phyloP scores from a whole-genome alignment of 2,888 invertebrate genomes.

The Steinernema hermaphroditum region DNA sequence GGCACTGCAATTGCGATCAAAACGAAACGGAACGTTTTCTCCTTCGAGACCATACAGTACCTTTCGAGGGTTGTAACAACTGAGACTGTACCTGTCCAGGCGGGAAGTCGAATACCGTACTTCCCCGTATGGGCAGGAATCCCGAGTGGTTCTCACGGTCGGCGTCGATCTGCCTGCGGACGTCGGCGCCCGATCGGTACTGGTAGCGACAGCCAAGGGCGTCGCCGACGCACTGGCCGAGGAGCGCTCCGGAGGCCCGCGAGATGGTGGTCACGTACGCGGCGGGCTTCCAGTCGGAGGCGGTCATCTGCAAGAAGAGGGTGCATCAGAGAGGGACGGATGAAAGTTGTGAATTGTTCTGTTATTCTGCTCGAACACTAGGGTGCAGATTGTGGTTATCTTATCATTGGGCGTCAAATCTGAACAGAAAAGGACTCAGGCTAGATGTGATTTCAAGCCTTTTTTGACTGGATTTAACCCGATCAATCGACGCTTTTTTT shows the following conservation, averaged over 20 bases:
- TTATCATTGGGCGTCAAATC: too few relatives aligned
- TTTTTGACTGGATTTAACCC: too few relatives aligned
- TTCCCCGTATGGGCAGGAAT: conserved; percentile 37
- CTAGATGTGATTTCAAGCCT: too few relatives aligned
- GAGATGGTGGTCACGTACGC: background rate
- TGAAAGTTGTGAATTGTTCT: too few relatives aligned
- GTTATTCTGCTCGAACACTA: too few relatives aligned
- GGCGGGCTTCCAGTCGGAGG: conserved; percentile 1
- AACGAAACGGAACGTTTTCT: too few relatives aligned
- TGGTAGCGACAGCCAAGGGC: conserved; percentile 37
- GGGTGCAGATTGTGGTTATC: too few relatives aligned
- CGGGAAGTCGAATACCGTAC: conserved; percentile 38
- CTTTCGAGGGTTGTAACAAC: background rate
- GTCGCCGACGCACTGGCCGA: conserved; percentile 35
- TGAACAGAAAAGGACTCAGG: too few relatives aligned
- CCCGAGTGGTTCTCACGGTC: conserved; percentile 33
- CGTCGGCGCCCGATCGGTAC: conserved; percentile 33
- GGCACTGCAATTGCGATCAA: conserved; percentile 1
- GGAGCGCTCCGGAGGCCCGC: conserved; percentile 35
- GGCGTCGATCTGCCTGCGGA: conserved; percentile 32
- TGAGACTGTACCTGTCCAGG: conserved; percentile 37
- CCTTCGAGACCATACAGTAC: background rate
- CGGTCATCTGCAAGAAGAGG: conserved; percentile 1
- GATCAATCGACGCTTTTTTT: too few relatives aligned
- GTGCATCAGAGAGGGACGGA: too few relatives aligned